phyloP scores from a whole-genome alignment of 2,113 vertebrate species.

The Phylloscopus whistleri region DNA sequence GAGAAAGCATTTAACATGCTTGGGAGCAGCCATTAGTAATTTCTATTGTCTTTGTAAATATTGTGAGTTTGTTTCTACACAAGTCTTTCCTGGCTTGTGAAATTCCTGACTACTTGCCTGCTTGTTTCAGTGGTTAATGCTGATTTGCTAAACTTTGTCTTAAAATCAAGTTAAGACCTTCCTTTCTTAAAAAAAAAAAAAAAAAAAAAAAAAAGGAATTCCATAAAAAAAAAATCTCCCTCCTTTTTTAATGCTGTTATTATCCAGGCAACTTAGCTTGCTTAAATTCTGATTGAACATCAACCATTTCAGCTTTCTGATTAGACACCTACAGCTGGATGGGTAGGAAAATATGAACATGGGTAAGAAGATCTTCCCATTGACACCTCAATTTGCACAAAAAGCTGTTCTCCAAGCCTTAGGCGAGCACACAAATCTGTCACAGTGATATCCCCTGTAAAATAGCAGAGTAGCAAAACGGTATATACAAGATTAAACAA shows the following conservation, averaged over 20 bases:
- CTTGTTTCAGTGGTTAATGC: background rate
- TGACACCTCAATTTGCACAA: background rate
- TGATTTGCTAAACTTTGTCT: background rate
- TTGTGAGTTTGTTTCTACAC: background rate
- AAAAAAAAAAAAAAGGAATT: background rate
- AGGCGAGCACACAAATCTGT: background rate
- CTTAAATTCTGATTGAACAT: background rate
- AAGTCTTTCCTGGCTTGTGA: background rate
- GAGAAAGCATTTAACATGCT: background rate
- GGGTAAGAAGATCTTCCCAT: background rate
- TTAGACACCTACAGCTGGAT: background rate
- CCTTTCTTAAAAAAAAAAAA: background rate
- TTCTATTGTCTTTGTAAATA: background rate
- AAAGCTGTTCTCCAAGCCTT: background rate
- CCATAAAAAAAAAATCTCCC: background rate
- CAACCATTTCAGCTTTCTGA: background rate
- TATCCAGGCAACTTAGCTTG: background rate
- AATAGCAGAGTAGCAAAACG: background rate
- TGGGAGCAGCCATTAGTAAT: background rate
- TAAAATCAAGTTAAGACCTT: background rate
- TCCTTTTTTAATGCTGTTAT: background rate
- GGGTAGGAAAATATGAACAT: background rate
- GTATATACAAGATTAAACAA: background rate
- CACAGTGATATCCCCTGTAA: background rate
- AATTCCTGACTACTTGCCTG: background rate